Evolutionary conservation across 2,888 invertebrate species (phyloP), one percentile per base, ranked within the genome.

Genomic region (Hyposoter dolosus): DNA sequence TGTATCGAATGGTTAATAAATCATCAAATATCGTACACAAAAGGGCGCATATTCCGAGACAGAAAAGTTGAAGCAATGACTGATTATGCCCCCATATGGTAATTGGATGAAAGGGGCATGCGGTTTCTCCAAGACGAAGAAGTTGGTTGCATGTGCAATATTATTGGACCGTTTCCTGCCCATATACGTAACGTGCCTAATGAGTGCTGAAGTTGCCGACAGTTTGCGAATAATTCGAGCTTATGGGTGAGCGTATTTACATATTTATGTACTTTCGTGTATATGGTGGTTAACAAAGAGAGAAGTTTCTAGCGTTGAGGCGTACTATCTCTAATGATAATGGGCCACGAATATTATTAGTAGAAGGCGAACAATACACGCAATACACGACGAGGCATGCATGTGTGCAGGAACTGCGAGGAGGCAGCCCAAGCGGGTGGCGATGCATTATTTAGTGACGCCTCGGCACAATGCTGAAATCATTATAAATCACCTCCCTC

Each of bases 401-500:
- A 47, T 60, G 60, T 74, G 47, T 68, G 53, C 45, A 75, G 40
- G 43, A 72, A 77, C 71, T 60, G 75, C 53, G 79, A 83, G 81
- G 75, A 77, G 77, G 83, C 81, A 65, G 81, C 53, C 12, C 74
- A 28, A 43, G 50, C 75, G 88, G 86, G 80, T 76, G 79, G 88
- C 89, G 83, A 90, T 91, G 90, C 90, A 91, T 92, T 92, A 92
- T 92, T 92, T 91, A 91, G 90, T 89, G 90, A 90, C 89, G 90
- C 87, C 90, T 87, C 88, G 87, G 90, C 89, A 90, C 91, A 90
- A 90, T 90, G 90, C 89, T 87, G 87, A 91, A 92, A 92, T 92
- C 91, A 91, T 91, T 90, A 91, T 92, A 92, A 92, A 92, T 92
- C 91, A 92, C 89, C 89, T 80, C 86, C 87, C 88, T 89, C 86